phyloP scores from a whole-genome alignment of 2,888 invertebrate species.

The Gymnosoma rotundatum region DNA sequence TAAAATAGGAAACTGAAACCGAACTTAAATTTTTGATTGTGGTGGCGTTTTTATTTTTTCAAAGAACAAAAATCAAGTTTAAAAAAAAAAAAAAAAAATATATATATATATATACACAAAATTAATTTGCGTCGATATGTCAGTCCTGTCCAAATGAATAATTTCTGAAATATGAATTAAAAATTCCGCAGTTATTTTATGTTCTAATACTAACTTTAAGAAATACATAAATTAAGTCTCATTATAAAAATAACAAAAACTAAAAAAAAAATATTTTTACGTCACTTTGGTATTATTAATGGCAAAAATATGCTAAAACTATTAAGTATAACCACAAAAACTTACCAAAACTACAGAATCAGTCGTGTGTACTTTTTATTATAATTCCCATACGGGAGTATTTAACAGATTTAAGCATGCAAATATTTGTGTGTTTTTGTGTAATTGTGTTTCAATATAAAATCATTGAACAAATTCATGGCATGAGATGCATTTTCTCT shows the following conservation, averaged over 20 bases:
- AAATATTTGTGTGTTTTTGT: conserved; percentile 21
- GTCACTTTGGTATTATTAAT: conserved; percentile 43
- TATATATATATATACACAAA: no score
- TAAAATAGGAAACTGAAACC: no score
- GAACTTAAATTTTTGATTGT: no score
- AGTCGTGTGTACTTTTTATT: conserved; percentile 1
- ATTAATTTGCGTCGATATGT: neutral
- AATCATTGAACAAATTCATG: conserved; percentile 20
- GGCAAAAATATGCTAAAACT: conserved; percentile 55
- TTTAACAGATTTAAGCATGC: neutral
- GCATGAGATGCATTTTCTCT: conserved; percentile 62
- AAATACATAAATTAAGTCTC: neutral
- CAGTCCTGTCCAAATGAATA: neutral
- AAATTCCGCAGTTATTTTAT: neutral
- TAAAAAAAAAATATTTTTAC: neutral
- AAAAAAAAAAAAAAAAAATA: no score
- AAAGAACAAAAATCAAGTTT: no score
- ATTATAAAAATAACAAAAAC: neutral
- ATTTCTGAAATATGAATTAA: neutral
- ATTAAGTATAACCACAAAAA: conserved; percentile 42
- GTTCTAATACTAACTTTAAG: neutral
- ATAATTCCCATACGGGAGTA: neutral
- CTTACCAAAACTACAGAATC: conserved; percentile 1
- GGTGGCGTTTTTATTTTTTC: no score
- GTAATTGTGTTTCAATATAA: neutral